phyloP scores from a whole-genome alignment of 2,888 invertebrate species.

The Caenorhabditis uteleia region DNA sequence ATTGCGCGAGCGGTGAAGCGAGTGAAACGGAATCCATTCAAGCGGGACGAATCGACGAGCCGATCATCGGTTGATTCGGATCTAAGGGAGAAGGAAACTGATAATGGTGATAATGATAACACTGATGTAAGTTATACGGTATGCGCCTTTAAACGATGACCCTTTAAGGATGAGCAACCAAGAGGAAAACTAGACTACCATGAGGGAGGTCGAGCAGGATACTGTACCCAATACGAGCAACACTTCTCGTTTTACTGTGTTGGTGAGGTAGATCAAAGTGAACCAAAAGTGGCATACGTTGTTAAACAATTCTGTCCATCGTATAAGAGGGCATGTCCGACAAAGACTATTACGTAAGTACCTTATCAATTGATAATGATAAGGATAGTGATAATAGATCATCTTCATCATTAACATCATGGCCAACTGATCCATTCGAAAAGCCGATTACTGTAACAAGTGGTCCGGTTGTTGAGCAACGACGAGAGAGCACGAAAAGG shows the following conservation, averaged over 20 bases:
- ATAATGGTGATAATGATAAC: conserved; percentile 4
- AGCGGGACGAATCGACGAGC: background rate
- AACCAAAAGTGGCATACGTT: conserved; percentile 10
- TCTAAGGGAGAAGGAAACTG: conserved; percentile 25
- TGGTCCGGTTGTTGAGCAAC: background rate
- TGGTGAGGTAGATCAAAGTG: conserved; percentile 29
- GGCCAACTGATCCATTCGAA: conserved; percentile 48
- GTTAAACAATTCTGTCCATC: conserved; percentile 47
- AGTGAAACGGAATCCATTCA: conserved; percentile 28
- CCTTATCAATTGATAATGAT: too few species aligned
- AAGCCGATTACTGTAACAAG: conserved; percentile 23
- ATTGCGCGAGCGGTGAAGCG: conserved; percentile 25
- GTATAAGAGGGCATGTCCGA: conserved; percentile 45
- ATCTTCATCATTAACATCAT: conserved; percentile 25
- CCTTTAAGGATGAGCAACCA: background rate
- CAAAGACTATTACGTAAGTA: conserved; percentile 31
- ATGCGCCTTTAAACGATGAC: conserved; percentile 2
- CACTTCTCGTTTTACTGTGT: conserved; percentile 48
- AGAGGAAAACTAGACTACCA: background rate
- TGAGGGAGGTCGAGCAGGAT: too few species aligned
- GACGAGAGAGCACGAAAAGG: too few species aligned
- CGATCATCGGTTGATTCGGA: conserved; percentile 19
- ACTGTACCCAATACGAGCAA: conserved; percentile 47
- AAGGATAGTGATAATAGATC: too few species aligned
- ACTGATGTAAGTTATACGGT: background rate